Conservation (phyloP, 1,140 invertebrate genomes). For the Saccostrea glomerata region DNA sequence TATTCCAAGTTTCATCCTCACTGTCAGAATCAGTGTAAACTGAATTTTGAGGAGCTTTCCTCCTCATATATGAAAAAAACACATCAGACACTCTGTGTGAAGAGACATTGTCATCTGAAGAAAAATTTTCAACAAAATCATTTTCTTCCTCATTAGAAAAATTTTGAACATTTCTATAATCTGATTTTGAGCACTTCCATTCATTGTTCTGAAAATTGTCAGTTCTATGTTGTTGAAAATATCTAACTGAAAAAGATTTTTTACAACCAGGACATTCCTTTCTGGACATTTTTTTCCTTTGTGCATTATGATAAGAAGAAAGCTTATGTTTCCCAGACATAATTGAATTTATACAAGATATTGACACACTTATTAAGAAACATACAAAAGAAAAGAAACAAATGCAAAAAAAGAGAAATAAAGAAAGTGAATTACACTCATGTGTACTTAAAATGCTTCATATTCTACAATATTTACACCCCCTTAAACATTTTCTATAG, state of each 20-base stretch:
- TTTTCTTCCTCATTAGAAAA: not conserved
- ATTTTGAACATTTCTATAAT: not conserved
- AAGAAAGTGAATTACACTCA: not conserved
- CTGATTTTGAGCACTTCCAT: slow-evolving; percentile 32
- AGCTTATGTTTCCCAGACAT: slow-evolving; percentile 13
- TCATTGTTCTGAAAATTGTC: slow-evolving; percentile 12
- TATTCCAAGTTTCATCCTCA: slow-evolving; percentile 36
- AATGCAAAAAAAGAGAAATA: not conserved
- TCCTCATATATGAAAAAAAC: not conserved
- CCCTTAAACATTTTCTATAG: too few species aligned
- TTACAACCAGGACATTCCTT: slow-evolving; percentile 39
- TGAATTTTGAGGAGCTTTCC: not conserved
- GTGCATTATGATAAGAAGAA: not conserved
- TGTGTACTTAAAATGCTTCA: too few species aligned
- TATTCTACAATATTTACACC: too few species aligned
- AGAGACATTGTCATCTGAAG: not conserved
- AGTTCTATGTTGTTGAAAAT: slow-evolving; percentile 19
- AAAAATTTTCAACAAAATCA: not conserved
- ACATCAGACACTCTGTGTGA: not conserved
- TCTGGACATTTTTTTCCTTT: slow-evolving; percentile 22
- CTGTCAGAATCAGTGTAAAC: not conserved
- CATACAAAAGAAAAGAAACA: slow-evolving; percentile 1
- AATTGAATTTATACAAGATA: not conserved
- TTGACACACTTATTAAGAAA: not conserved
- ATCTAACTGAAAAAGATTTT: not conserved